These are phyloP conservation scores for Idaea biselata DNA, from an alignment of 2,888 invertebrate genomes.

Conservation along the genomic window DNA sequence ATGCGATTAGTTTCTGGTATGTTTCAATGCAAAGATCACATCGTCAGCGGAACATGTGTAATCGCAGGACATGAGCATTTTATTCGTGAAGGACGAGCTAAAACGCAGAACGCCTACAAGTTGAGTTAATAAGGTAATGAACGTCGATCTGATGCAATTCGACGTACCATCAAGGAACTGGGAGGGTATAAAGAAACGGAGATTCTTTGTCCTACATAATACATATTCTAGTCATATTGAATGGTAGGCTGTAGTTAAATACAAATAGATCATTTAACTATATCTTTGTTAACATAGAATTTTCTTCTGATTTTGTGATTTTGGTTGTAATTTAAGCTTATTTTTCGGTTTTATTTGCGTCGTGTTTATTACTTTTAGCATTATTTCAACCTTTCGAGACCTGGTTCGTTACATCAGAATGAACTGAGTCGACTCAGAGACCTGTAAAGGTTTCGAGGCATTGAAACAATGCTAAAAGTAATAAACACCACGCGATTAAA, in stretches of 20 bases:
- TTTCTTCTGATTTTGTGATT: too few relatives aligned
- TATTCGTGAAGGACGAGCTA: constrained; percentile 58
- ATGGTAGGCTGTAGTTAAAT: constrained; percentile 21
- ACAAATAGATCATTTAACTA: constrained; percentile 2
- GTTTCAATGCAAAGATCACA: constrained; percentile 47
- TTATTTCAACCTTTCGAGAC: too few relatives aligned
- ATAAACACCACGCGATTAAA: too few relatives aligned
- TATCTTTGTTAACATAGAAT: background rate
- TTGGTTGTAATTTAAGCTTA: too few relatives aligned
- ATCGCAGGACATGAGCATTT: constrained; percentile 51
- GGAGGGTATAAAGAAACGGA: constrained; percentile 21
- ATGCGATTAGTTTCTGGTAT: constrained; percentile 41
- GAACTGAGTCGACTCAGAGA: too few relatives aligned
- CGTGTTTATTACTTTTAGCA: too few relatives aligned
- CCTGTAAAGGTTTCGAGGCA: too few relatives aligned
- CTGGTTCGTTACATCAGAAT: too few relatives aligned
- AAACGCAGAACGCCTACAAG: constrained; percentile 66
- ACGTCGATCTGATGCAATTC: constrained; percentile 38
- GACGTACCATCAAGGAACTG: constrained; percentile 32
- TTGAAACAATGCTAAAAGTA: too few relatives aligned
- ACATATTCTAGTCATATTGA: constrained; percentile 26
- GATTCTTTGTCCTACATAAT: constrained; percentile 38
- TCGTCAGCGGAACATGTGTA: constrained; percentile 55
- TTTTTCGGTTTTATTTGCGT: too few relatives aligned
- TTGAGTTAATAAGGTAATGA: constrained; percentile 44